Base-by-base conservation (phyloP, 2,113 vertebrate species). In the Hypomesus transpacificus region DNA sequence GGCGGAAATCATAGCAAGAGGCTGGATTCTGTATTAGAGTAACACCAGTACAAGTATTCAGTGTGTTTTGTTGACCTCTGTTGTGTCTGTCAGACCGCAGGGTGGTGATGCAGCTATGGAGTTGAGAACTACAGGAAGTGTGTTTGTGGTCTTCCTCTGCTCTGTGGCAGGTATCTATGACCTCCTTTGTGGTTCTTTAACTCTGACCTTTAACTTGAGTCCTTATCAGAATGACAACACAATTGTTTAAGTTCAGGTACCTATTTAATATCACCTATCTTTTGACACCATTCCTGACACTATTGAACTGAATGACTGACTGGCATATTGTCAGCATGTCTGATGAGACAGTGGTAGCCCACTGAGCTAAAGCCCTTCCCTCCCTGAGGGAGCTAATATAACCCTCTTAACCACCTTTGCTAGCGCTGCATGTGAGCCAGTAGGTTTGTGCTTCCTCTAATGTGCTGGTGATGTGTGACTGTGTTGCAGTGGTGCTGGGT, bases 401-500 rank as follows among this genome's bases (percentile, higher is more conserved):
- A 54, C 3, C 9, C 31, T 34, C 31, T 16, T 8, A 54, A 18
- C 53, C 14, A 54, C 18, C 31, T 34, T 5, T 34, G 31, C 53
- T 54, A 17, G 53, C 53, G 16, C 58, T 60, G 18, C n/a, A 24
- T 24, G 21, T 20, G 58, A 60, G 21, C n/a, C 58, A 9, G 9
- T 14, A 24, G 58, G 39, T 46, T 46, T 46, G 39, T 20, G 21
- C 17, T 17, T 21, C 5, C n/a, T 4, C 13, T 60, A 24, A 60
- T 18, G 17, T 63, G 24, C 22, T 63, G 8, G 16, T 24, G 14
- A 17, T 62, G 24, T 62, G 22, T 62, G 26, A 28, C 26, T 62
- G 60, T 62, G 60, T 62, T 62, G 14, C 60, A 62, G 60, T 31
- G 62, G 62, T 65, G 1, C 62, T 39, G 28, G 28, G 28, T 46